phyloP scores from a whole-genome alignment of 2,888 invertebrate genomes.

The Brachyptera putata region DNA sequence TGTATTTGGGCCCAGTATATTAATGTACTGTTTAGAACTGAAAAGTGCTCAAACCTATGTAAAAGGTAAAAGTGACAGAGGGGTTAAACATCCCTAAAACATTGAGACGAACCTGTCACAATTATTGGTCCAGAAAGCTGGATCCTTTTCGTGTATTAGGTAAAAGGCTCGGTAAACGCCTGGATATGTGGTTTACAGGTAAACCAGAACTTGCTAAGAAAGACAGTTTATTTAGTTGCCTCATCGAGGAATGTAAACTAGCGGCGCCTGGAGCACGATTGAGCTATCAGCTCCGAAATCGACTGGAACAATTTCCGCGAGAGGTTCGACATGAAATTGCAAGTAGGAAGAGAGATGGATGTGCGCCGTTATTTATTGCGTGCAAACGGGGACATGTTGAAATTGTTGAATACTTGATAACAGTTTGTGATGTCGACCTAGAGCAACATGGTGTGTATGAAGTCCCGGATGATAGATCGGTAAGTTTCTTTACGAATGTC shows the following conservation, averaged over 20 bases:
- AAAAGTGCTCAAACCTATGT: too few species aligned
- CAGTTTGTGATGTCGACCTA: conserved; percentile 74
- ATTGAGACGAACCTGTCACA: too few species aligned
- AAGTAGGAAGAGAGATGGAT: conserved; percentile 65
- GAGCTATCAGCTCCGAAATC: conserved; percentile 50
- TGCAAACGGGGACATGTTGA: conserved; percentile 75
- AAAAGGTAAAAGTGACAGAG: too few species aligned
- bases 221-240: conserved; percentile 55
- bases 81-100: too few species aligned
- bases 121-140: too few species aligned
- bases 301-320: conserved; percentile 55
- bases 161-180: too few species aligned
- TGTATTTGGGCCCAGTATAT: too few species aligned
- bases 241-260: conserved; percentile 62
- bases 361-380: conserved; percentile 76
- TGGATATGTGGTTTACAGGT: conserved; percentile 37
- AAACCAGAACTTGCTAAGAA: conserved; percentile 40
- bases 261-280: conserved; percentile 66
- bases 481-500: too few species aligned
- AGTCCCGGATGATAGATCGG: conserved; percentile 74
- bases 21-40: too few species aligned
- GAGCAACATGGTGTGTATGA: conserved; percentile 84
- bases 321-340: conserved; percentile 63
- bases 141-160: too few species aligned
- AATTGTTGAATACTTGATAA: conserved; percentile 80